A percentile compares a stretch with the other conserved stretches of the same genome.
phyloP scores from a whole-genome alignment of 2,797 vertebrate genomes.

The Stomatorhinus walkeri region DNA sequence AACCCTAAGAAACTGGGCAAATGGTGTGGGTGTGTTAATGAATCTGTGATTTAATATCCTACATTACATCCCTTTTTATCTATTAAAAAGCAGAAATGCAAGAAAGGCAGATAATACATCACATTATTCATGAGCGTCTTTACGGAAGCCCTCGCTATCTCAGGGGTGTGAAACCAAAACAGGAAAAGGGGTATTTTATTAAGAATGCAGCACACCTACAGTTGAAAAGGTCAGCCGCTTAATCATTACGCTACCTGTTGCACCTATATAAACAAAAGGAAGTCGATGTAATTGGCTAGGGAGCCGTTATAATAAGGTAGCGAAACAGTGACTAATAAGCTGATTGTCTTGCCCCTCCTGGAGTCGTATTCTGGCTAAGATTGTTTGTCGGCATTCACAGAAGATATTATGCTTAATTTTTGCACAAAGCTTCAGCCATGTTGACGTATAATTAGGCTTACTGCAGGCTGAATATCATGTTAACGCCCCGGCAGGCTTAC shows the following conservation, averaged over 20 bases:
- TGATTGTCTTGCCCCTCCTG: neutral
- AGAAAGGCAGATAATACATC: neutral
- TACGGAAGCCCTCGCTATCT: neutral
- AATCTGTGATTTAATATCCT: neutral
- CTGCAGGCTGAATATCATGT: neutral
- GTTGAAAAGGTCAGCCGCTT: neutral
- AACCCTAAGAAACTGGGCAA: neutral
- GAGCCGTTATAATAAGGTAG: neutral
- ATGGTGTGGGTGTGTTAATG: neutral
- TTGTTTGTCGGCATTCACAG: neutral
- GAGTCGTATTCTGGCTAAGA: neutral
- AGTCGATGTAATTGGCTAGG: neutral
- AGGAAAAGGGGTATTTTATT: neutral
- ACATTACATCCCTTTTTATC: neutral
- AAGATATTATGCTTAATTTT: neutral
- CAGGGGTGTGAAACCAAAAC: neutral
- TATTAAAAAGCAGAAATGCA: neutral
- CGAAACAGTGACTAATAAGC: neutral
- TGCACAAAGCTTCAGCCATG: neutral
- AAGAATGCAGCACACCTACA: neutral
- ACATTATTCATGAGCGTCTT: neutral
- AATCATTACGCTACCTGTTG: constrained; percentile 7
- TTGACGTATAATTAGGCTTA: neutral
- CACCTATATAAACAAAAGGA: constrained; percentile 8
- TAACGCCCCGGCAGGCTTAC: neutral